Base-by-base conservation (phyloP, 2,797 vertebrate species). In the Heteromormyrus szaboi region DNA sequence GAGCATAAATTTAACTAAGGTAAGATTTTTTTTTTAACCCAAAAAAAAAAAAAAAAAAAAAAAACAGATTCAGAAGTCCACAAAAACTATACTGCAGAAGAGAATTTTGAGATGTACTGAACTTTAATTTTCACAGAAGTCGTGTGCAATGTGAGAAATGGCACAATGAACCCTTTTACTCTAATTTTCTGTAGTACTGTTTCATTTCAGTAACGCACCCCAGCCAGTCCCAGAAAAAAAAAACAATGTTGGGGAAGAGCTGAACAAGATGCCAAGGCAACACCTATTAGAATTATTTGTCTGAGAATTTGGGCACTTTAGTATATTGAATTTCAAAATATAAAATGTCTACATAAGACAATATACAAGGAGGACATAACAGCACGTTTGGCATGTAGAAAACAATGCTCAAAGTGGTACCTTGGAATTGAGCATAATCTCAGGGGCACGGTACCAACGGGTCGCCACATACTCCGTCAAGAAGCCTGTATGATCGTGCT, bases 391-490 rank as follows among this genome's bases (percentile, higher is more conserved):
- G 72, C 37, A 59, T 59, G 50, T 53, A 83, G 25, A 2, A n/a
- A 25, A 29, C 0, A 79, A n/a, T 44, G 2, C 17, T 11, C 2
- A 22, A 56, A 46, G 9, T 4, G 86, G 19, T 90, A 98, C 97
- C 97, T 98, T 97, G 89, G 97, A 98, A 94, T 98, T 98, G 90
- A 98, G 97, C 97, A 98, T 98, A 94, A 99, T 98, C 92, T 99
- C 98, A 1, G 98, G 98, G 25, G 98, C 98, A 5, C 97, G 96
- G 95, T 98, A 99, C 98, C 98, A 99, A 59, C 98, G 97, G 0
- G 98, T 98, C 44, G 98, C 98, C 92, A 99, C 98, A 2, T 98
- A 99, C 89, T 99, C 98, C 0, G 98, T 98, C 91, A 99, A 91
- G 91, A 99, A 99, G 2, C 97, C 96, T 2, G 97, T 96, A 89